Base-by-base conservation (phyloP, 2,888 invertebrate species). In the Scelioninae gen. 2 region DNA sequence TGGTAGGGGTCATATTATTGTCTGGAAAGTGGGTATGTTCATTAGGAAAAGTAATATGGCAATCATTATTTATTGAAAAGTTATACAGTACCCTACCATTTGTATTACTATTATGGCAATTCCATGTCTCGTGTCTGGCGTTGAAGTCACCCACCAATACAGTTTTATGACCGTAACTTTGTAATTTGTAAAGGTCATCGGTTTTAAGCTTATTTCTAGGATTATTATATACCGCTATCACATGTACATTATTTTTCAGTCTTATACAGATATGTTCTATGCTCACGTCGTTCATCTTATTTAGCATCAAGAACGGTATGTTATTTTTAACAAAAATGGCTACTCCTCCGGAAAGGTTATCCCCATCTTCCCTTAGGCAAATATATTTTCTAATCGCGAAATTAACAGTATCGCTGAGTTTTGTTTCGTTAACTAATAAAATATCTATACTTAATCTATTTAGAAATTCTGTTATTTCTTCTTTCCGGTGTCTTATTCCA, bases 91-190 rank as follows among this genome's bases (percentile, higher is more conserved):
- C 52, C 18, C 9, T 48, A 0, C 79, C 79, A 46, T 65, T 80
- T n/a, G 5, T 46, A 28, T 81, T 81, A 10, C 58, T 65, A 10
- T 3, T 33, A 28, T 75, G 50, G 43, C 75, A 74, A 5, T 78
- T 75, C 79, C 80, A 80, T 0, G 46, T 13, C 7, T 2, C n/a
- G 39, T 79, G 77, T 46, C 63, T 76, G 5, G 78, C 77, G 43
- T 80, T 80, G 2, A 79, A 53, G 33, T 81, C 79, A 0, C 78
- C 78, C n/a, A 76, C 58, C 1, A 79, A 2, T 7, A 79, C 7
- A 1, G 75, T 72, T 39, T 75, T 79, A 37, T 75, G n/a, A n/a
- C n/a, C n/a, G n/a, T n/a, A n/a, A n/a, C n/a, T n/a, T n/a, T n/a
- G n/a, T n/a, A n/a, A n/a, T n/a, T n/a, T n/a, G n/a, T n/a, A n/a